A percentile compares a stretch with the other conserved stretches of the same genome.
Conservation (phyloP, 2,797 vertebrate species). For the Crenuchus spilurus region DNA sequence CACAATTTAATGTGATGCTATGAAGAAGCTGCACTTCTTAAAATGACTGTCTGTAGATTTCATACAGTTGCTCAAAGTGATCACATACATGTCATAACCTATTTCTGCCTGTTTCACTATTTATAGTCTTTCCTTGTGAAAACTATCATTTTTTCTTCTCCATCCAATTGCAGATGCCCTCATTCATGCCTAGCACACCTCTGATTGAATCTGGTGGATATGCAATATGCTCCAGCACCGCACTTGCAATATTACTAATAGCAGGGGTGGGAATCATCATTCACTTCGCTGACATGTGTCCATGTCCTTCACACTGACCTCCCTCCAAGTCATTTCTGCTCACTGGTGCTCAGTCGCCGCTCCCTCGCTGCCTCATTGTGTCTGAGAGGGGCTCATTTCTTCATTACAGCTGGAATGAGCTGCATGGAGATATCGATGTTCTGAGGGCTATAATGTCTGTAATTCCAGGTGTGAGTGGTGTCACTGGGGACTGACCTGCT, state of each 20-base stretch:
- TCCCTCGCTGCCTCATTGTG: not conserved
- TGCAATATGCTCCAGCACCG: not conserved
- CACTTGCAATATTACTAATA: conserved; percentile 2
- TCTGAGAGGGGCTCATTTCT: not conserved
- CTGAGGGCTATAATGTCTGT: conserved; percentile 15
- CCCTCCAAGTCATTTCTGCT: conserved; percentile 1
- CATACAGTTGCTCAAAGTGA: not conserved
- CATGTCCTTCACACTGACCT: conserved; percentile 5
- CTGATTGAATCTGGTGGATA: not conserved
- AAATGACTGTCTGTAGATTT: not conserved
- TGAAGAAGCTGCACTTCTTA: not conserved
- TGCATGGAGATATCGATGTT: not conserved
- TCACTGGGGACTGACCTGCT: conserved; percentile 1
- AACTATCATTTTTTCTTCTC: not conserved
- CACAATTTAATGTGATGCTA: not conserved
- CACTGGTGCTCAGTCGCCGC: not conserved
- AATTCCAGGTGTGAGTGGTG: not conserved
- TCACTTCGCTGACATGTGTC: not conserved
- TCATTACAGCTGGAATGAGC: conserved; percentile 16
- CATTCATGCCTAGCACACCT: not conserved
- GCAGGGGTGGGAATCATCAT: not conserved
- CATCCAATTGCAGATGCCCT: not conserved
- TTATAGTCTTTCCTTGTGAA: not conserved
- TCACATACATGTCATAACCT: not conserved
- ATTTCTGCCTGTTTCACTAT: not conserved